phyloP scores from a whole-genome alignment of 2,888 invertebrate genomes.

The Yponomeuta cagnagella region DNA sequence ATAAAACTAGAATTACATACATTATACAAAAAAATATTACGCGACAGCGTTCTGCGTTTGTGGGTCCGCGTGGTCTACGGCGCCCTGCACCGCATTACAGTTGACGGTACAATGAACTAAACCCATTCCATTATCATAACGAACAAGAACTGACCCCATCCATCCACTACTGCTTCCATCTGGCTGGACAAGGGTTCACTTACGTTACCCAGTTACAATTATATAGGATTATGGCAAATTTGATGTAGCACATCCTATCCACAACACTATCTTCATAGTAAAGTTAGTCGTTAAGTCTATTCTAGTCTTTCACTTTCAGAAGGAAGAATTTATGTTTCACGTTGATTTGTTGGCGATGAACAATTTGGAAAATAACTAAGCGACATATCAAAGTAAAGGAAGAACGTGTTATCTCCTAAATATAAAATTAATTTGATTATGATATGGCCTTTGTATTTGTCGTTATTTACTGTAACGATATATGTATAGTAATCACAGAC shows the following conservation, averaged over 20 bases:
- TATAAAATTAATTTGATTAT: conserved; percentile 61
- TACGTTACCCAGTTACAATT: conserved; percentile 6
- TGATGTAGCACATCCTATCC: conserved; percentile 6
- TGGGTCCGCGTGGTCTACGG: conserved; percentile 28
- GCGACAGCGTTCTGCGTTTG: conserved; percentile 52
- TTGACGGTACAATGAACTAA: conserved; percentile 64
- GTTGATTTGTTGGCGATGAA: not conserved
- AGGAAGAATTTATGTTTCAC: conserved; percentile 11
- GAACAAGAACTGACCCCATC: conserved; percentile 13
- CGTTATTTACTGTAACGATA: conserved; percentile 59
- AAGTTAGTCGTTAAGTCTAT: conserved; percentile 10
- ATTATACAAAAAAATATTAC: conserved; percentile 72
- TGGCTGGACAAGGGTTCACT: conserved; percentile 9
- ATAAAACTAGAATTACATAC: conserved; percentile 73
- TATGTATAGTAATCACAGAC: conserved; percentile 65
- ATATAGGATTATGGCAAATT: conserved; percentile 22
- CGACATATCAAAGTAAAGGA: conserved; percentile 18
- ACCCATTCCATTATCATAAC: conserved; percentile 16
- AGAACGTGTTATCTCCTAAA: conserved; percentile 44
- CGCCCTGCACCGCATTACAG: conserved; percentile 42
- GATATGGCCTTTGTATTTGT: conserved; percentile 69
- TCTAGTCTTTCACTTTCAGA: conserved; percentile 4
- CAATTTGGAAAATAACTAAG: conserved; percentile 1
- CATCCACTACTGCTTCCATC: not conserved
- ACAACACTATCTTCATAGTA: conserved; percentile 14